Conservation (phyloP, 2,797 vertebrate genomes). For the Karalla daura region DNA sequence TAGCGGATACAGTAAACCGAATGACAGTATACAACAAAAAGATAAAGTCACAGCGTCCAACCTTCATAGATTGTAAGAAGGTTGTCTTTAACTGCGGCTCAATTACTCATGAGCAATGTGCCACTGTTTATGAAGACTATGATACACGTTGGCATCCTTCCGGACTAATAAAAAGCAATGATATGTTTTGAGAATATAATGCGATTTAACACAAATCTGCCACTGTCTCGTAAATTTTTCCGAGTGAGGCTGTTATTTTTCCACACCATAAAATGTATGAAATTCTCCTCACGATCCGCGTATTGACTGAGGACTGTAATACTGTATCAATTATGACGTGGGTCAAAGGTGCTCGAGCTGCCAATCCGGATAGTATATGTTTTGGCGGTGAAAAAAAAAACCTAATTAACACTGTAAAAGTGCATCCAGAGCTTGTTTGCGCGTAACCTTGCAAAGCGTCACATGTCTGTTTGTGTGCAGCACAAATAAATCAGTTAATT, state of each 20-base stretch:
- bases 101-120: background rate
- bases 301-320: slow-evolving; percentile 39
- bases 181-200: slow-evolving; percentile 3
- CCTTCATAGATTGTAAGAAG: slow-evolving; percentile 2
- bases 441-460: slow-evolving; percentile 67
- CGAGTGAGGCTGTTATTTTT: background rate
- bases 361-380: slow-evolving; percentile 17
- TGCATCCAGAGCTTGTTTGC: slow-evolving; percentile 67
- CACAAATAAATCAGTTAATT: slow-evolving; percentile 75
- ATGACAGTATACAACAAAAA: slow-evolving; percentile 1
- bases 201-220: slow-evolving; percentile 9
- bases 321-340: slow-evolving; percentile 46
- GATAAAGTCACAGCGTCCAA: background rate
- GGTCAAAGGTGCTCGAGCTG: slow-evolving; percentile 45
- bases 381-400: slow-evolving; percentile 36
- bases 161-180: slow-evolving; percentile 4
- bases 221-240: slow-evolving; percentile 3
- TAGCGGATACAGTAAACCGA: slow-evolving; percentile 17
- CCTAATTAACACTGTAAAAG: slow-evolving; percentile 74
- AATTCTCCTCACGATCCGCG: slow-evolving; percentile 15
- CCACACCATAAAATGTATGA: slow-evolving; percentile 1
- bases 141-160: slow-evolving; percentile 16
- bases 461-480: slow-evolving; percentile 73
- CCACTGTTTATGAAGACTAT: background rate
- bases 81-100: background rate